Conservation (phyloP, 2,797 vertebrate genomes). For the Pantherophis vulpinus region DNA sequence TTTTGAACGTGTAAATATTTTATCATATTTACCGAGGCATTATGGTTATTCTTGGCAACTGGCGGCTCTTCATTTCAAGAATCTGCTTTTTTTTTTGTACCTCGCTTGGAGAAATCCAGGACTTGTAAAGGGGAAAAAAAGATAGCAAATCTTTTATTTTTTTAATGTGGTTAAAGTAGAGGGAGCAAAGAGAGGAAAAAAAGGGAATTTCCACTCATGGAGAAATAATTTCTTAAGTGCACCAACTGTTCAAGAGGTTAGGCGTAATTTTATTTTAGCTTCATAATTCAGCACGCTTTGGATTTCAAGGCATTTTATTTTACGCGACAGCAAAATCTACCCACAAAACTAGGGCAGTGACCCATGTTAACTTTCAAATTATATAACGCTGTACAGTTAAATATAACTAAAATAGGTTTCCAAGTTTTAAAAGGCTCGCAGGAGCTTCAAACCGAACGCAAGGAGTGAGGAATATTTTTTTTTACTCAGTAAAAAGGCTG, state of each 20-base stretch:
- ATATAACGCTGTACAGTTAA: not conserved
- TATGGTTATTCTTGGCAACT: not conserved
- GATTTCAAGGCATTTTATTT: not conserved
- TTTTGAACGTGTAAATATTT: constrained; percentile 55
- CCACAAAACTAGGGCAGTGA: not conserved
- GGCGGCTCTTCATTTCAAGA: not conserved
- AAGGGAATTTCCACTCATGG: not conserved
- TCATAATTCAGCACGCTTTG: constrained; percentile 21
- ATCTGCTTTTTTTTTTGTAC: not conserved
- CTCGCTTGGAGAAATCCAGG: not conserved
- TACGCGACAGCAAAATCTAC: not conserved
- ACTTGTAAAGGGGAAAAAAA: not conserved
- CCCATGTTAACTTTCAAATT: not conserved
- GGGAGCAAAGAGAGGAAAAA: not conserved
- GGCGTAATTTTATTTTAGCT: constrained; percentile 33
- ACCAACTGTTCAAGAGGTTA: constrained; percentile 18
- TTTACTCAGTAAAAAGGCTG: not conserved
- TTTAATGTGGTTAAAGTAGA: accelerated
- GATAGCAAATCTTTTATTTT: not conserved
- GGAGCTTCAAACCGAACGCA: accelerated
- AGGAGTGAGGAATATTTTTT: not conserved
- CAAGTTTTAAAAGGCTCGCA: not conserved
- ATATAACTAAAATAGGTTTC: not conserved
- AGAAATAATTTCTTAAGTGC: constrained; percentile 35
- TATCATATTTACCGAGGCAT: constrained; percentile 27